Base-by-base conservation (phyloP, 2,113 vertebrate genomes). In the Phylloscopus trochilus region DNA sequence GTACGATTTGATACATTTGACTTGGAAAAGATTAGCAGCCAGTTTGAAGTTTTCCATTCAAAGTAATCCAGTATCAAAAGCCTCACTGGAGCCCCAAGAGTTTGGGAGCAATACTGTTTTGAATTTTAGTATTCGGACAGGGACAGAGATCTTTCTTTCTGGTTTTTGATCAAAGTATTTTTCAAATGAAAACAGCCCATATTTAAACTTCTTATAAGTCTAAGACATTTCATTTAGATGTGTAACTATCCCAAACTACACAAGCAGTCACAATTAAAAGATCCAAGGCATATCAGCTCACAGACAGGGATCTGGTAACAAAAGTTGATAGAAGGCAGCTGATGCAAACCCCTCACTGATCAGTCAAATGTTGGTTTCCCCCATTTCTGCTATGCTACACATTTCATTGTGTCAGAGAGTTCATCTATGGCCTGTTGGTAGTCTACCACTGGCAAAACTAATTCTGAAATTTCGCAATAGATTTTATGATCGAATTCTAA, bases 21-120 rank as follows among this genome's bases (percentile, higher is more conserved):
- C 80, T 90, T 1, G 1, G 86, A 67, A 93, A 92, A 95, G 80
- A 95, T 91, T 87, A 94, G 26, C 68, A 91, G 74, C 35, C 30
- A 89, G 87, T 92, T 89, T 94, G 84, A 95, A 92, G 92, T 95
- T 87, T 92, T 77, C 83, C 41, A 93, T 91, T 92, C 89, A 93
- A 92, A 93, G 89, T 63, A 87, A 89, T 49, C 56, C 52, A 72
- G 35, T 91, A 89, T 89, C 76, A 94, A 94, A 93, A 92, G 64
- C 56, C 33, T 90, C 43, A 63, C 47, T 67, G 59, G 68, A 84
- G 91, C 76, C 72, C 60, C 80, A 83, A 41, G 73, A 92, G 64
- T 68, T 30, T 41, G 56, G 31, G 21, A 78, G 24, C 2, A 0
- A 89, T 49, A 41, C 18, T 70, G 39, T 39, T 93, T 59, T 52